Evolutionary conservation across 92 coral and sea anemone species (phyloP).

Genomic region (Bergia sp.): DNA sequence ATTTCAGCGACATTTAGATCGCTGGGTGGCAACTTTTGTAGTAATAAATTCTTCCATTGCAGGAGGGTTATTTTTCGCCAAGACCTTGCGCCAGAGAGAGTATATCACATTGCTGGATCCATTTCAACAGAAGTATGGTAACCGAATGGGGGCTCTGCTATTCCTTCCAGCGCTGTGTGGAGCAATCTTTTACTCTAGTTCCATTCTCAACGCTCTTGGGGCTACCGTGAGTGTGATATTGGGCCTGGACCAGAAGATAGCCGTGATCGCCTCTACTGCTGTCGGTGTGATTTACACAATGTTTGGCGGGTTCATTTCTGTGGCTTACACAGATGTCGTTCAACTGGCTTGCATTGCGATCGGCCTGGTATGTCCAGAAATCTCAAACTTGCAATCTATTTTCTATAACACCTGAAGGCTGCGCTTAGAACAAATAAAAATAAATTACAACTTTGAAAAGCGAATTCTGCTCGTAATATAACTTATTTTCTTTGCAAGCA

Average conservation of each 20-base stretch:
- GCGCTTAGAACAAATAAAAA: no score
- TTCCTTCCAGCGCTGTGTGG: constrained; percentile 53
- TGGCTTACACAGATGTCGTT: constrained; percentile 52
- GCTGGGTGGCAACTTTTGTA: no score
- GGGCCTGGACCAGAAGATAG: constrained; percentile 29
- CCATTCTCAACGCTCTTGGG: constrained; percentile 56
- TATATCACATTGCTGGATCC: constrained; percentile 55
- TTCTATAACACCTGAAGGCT: no score
- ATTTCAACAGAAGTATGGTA: constrained; percentile 53
- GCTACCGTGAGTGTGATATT: constrained; percentile 55
- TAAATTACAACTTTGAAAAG: no score
- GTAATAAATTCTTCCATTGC: neutral
- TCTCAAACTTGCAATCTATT: no score
- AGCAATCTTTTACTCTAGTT: constrained; percentile 45
- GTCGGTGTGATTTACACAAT: constrained; percentile 49
- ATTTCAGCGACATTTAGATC: neutral
- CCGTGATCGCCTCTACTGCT: constrained; percentile 35
- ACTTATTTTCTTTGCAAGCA: neutral
- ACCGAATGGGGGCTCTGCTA: constrained; percentile 48
- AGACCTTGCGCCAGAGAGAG: constrained; percentile 45
- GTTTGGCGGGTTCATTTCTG: constrained; percentile 55
- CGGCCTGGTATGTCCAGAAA: constrained; percentile 48
- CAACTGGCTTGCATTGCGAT: constrained; percentile 49
- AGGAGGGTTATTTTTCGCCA: constrained; percentile 57
- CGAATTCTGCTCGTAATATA: no score